phyloP scores from a whole-genome alignment of 2,888 invertebrate species.

The Pseudococcus longispinus region DNA sequence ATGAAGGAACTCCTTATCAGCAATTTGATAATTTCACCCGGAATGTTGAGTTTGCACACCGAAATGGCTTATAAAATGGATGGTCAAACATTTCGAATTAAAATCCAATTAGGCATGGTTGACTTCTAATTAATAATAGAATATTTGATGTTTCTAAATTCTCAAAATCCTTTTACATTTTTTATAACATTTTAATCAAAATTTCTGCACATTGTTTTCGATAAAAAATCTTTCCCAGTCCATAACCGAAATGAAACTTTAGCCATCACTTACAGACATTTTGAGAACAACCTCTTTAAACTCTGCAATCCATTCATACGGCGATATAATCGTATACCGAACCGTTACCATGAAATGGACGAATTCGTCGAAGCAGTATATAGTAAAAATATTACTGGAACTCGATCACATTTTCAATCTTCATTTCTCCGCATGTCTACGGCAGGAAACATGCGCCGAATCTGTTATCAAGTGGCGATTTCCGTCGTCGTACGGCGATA shows the following conservation, averaged over 20 bases:
- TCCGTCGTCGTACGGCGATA: background rate
- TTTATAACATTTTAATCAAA: background rate
- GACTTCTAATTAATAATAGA: background rate
- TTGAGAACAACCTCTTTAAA: background rate
- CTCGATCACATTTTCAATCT: background rate
- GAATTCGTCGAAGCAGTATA: background rate
- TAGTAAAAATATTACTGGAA: constrained; percentile 19
- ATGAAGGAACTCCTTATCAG: background rate
- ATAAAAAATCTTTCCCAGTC: background rate
- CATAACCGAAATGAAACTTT: background rate
- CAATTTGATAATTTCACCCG: background rate
- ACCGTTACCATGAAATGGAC: constrained; percentile 31
- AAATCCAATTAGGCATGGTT: background rate
- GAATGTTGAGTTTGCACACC: background rate
- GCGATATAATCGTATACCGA: background rate
- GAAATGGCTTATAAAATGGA: background rate
- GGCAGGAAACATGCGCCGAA: background rate
- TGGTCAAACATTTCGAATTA: background rate
- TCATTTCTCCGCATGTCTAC: background rate
- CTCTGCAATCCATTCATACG: constrained; percentile 3
- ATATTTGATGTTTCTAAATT: background rate
- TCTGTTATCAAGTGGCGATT: background rate
- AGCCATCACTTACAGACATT: background rate
- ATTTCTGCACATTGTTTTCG: background rate
- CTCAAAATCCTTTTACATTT: too few species aligned